Evolutionary conservation across 2,113 vertebrate species (phyloP).

Genomic region (Dasyurus viverrinus): DNA sequence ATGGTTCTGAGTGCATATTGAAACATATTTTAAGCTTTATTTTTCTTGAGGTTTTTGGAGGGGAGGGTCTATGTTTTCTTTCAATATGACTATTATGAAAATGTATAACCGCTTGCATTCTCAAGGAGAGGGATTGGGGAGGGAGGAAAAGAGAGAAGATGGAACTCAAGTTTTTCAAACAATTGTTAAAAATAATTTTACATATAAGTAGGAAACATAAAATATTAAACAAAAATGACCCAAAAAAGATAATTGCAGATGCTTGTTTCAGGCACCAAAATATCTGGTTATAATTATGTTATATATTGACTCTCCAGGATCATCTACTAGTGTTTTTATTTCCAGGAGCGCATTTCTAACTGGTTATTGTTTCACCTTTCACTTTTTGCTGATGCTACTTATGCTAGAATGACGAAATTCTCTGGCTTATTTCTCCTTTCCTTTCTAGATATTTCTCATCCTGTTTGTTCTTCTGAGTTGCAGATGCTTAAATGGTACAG

Average conservation of each 20-base stretch:
- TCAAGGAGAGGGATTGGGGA: no score
- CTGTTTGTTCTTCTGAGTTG: not conserved
- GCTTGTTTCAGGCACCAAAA: not conserved
- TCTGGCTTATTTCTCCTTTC: not conserved
- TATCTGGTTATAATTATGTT: not conserved
- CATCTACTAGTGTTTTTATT: not conserved
- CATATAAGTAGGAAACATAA: no score
- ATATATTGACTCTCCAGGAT: not conserved
- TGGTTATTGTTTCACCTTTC: not conserved
- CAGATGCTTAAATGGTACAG: not conserved
- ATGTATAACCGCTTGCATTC: no score
- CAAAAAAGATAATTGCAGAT: not conserved
- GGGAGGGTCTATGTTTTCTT: no score
- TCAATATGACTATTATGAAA: no score
- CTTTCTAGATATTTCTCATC: not conserved
- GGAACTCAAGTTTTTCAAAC: no score
- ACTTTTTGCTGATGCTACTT: not conserved
- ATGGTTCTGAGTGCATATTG: no score
- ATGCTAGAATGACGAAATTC: not conserved
- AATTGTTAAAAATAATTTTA: no score
- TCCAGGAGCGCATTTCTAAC: not conserved
- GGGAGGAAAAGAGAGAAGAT: no score
- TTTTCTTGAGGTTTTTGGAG: no score
- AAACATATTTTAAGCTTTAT: no score
- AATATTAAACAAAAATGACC: no score